Percentiles rank a stretch among this genome's conserved stretches.
phyloP scores from a whole-genome alignment of 2,797 vertebrate species.

The Aeoliscus strigatus region DNA sequence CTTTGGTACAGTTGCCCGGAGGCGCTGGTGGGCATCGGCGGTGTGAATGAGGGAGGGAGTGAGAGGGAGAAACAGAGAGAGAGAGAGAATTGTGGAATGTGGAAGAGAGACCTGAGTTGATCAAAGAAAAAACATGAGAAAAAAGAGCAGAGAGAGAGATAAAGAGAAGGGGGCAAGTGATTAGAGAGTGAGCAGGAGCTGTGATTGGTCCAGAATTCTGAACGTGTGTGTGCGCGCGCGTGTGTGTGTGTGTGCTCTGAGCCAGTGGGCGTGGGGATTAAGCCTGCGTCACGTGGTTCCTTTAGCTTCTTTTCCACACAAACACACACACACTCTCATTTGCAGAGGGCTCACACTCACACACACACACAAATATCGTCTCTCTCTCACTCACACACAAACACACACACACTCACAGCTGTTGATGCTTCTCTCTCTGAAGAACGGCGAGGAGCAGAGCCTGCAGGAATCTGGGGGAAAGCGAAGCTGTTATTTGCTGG shows the following conservation, averaged over 20 bases:
- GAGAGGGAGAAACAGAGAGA: slow-evolving; percentile 14
- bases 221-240: slow-evolving; percentile 26
- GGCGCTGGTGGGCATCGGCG: slow-evolving; percentile 9
- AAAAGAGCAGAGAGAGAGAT: slow-evolving; percentile 25
- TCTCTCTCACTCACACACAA: slow-evolving; percentile 11
- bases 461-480: slow-evolving; percentile 33
- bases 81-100: slow-evolving; percentile 42
- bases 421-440: slow-evolving; percentile 53
- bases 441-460: slow-evolving; percentile 29
- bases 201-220: slow-evolving; percentile 59
- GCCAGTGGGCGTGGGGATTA: slow-evolving; percentile 73
- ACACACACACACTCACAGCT: slow-evolving; percentile 63
- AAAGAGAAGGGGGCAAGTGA: slow-evolving; percentile 40
- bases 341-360: slow-evolving; percentile 24
- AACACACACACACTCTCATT: slow-evolving; percentile 59
- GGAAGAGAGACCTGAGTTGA: slow-evolving; percentile 51
- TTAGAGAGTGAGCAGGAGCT: slow-evolving; percentile 45
- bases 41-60: slow-evolving; percentile 28
- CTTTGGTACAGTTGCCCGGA: slow-evolving; percentile 45
- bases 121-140: slow-evolving; percentile 47
- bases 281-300: slow-evolving; percentile 66
- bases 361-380: slow-evolving; percentile 13
- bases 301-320: slow-evolving; percentile 71
- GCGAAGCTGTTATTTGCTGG: slow-evolving; percentile 16
- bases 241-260: slow-evolving; percentile 24